Evolutionary conservation across 2,888 invertebrate genomes (phyloP), one percentile per base, ranked within the genome.

Genomic region (Anorthoa munda): DNA sequence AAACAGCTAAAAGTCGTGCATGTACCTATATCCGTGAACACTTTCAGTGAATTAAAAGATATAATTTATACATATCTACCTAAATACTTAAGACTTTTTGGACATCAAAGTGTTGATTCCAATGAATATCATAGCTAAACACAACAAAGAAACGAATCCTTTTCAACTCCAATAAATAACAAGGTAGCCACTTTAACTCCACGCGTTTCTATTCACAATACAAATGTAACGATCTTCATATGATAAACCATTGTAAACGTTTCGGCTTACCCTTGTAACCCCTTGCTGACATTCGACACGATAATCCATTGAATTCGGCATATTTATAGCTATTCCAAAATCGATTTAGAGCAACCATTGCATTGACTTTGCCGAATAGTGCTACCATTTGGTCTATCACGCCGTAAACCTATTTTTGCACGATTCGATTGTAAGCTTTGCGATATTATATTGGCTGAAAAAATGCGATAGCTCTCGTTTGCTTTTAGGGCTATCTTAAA

Each of bases 221-320:
- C 56, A 76, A 76, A 58, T 58, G 45, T 66, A 50, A 61, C 31
- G 60, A 76, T 79, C 31, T 75, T 18, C 26, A 5, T 51, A 53
- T 58, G 70, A 67, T 70, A 70, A 70, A 23, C 55, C 55, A 60
- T 66, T 70, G 77, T 51, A 15, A 77, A 66, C 13, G n/a, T 51
- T 77, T 53, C 3, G 55, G 48, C 5, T 75, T 70, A n/a, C 46
- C 70, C 26, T 39, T 61, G 53, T 73, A 72, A 70, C 59, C 69
- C 68, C 69, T 65, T 63, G 31, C 46, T 60, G 73, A 60, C 61
- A 39, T 71, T 74, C 23, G 67, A 79, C 21, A 68, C 59, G 60
- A 81, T 64, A 60, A 78, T 77, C 56, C 21, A 66, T 77, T 61
- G 56, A 46, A 65, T 59, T 46, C 51, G 11, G 59, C 64, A 61